Base-by-base conservation (phyloP, 2,888 invertebrate genomes). In the Melanostoma scalare region DNA sequence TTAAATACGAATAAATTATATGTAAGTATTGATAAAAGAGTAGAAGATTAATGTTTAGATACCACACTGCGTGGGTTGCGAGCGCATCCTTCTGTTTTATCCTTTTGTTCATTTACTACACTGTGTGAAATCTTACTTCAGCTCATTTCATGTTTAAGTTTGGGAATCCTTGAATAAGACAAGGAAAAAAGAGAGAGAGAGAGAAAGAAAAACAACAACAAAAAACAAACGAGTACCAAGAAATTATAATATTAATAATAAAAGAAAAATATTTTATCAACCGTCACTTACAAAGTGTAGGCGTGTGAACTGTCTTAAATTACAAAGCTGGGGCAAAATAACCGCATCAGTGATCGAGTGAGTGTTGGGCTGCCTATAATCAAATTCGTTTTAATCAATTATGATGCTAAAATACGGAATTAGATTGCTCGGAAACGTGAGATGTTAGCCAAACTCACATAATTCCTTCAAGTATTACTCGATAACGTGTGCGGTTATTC, bases 141-240 rank as follows among this genome's bases (percentile, higher is more conserved):
- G 40, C 67, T 74, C 69, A 31, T 67, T 53, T 61, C 61, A 44
- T 42, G 60, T 33, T 33, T 44, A 48, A 73, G 42, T 58, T 20
- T 20, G 68, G 55, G 68, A 61, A 61, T 65, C 65, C 72, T 82
- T 82, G 63, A 77, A 68, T 68, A 44, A 61, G 48, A 72, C 72
- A 67, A 82, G 72, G 72, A 74, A 55, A 80, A 76, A 56, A 73
- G 35, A 73, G 60, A 69, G 46, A 81, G 71, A 81, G 52, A 80
- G 60, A 72, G 56, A 79, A 46, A 69, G 46, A 67, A 68, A 77
- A 71, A 44, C 68, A 80, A 80, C 52, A 68, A 77, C 72, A 77
- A 68, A 67, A 71, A 79, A 81, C 71, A 61, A 77, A 72, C 44
- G 61, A 53, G 65, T 77, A 61, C 46, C 40, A 46, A 10, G 10